Evolutionary conservation across 1,140 invertebrate species (phyloP).

Genomic region (Aphaenogaster ashmeadi): DNA sequence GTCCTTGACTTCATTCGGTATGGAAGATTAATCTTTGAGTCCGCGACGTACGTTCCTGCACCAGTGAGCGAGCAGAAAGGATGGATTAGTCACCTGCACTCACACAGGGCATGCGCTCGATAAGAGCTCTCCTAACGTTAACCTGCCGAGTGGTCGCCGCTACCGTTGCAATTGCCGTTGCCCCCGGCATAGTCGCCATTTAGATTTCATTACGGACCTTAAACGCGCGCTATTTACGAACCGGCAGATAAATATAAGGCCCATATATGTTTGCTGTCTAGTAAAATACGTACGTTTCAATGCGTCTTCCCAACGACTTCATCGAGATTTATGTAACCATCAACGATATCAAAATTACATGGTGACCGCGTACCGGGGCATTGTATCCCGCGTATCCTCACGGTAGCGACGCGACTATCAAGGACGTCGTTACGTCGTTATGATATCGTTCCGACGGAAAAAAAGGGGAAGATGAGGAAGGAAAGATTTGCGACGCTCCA

Average conservation of each 20-base stretch:
- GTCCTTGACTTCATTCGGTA: slow-evolving; percentile 47
- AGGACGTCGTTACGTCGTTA: background rate
- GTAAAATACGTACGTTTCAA: slow-evolving; percentile 8
- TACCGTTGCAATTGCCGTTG: slow-evolving; percentile 63
- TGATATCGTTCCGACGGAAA: background rate
- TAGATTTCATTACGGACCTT: slow-evolving; percentile 78
- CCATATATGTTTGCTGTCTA: slow-evolving; percentile 20
- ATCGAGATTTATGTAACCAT: slow-evolving; percentile 38
- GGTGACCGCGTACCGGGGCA: background rate
- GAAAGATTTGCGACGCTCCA: slow-evolving; percentile 19
- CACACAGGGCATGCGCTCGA: slow-evolving; percentile 71
- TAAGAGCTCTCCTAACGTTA: slow-evolving; percentile 73
- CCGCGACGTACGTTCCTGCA: slow-evolving; percentile 46
- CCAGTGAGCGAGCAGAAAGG: slow-evolving; percentile 70
- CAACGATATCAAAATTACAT: slow-evolving; percentile 24
- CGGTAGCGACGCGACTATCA: background rate
- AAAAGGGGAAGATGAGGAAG: background rate
- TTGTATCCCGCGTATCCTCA: background rate
- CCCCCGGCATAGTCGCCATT: slow-evolving; percentile 62
- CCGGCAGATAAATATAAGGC: slow-evolving; percentile 47
- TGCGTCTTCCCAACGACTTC: slow-evolving; percentile 14
- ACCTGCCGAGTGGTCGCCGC: slow-evolving; percentile 51
- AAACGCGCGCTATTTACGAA: slow-evolving; percentile 55
- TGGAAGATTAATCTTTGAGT: slow-evolving; percentile 50
- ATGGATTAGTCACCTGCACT: slow-evolving; percentile 74